phyloP scores from a whole-genome alignment of 2,797 vertebrate species.

The Tragelaphus oryx region DNA sequence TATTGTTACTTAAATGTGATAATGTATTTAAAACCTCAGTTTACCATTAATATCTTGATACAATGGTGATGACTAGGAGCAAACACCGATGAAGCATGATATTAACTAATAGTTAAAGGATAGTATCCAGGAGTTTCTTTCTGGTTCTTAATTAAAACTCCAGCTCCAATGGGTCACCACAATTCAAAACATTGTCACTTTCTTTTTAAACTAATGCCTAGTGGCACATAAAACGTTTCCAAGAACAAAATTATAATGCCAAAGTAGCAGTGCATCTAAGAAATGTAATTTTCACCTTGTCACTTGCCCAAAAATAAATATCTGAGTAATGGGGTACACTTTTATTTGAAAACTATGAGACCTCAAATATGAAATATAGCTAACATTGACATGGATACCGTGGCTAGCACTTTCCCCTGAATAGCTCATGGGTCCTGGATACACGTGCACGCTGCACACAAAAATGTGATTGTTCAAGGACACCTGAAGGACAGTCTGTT shows the following conservation, averaged over 20 bases:
- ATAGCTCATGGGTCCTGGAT: neutral
- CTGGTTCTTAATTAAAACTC: neutral
- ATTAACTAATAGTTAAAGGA: neutral
- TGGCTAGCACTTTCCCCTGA: neutral
- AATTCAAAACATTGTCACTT: conserved; percentile 13
- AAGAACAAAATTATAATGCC: neutral
- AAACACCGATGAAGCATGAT: neutral
- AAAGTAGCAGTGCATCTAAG: conserved; percentile 26
- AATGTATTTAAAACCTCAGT: neutral
- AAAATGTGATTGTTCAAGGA: neutral
- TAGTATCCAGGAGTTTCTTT: neutral
- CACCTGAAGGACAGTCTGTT: conserved; percentile 38
- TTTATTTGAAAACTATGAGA: conserved; percentile 57
- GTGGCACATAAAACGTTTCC: neutral
- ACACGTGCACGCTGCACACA: conserved; percentile 23
- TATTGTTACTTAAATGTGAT: conserved; percentile 19
- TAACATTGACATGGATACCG: conserved; percentile 13
- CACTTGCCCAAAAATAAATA: conserved; percentile 52
- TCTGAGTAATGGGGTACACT: conserved; percentile 53
- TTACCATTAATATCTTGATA: neutral
- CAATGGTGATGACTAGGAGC: neutral
- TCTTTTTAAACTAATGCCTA: neutral
- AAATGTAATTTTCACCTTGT: conserved; percentile 42
- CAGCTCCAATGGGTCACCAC: neutral
- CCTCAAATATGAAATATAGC: conserved; percentile 48